phyloP scores from a whole-genome alignment of 2,113 vertebrate genomes.

The Thalassarche chlororhynchos region DNA sequence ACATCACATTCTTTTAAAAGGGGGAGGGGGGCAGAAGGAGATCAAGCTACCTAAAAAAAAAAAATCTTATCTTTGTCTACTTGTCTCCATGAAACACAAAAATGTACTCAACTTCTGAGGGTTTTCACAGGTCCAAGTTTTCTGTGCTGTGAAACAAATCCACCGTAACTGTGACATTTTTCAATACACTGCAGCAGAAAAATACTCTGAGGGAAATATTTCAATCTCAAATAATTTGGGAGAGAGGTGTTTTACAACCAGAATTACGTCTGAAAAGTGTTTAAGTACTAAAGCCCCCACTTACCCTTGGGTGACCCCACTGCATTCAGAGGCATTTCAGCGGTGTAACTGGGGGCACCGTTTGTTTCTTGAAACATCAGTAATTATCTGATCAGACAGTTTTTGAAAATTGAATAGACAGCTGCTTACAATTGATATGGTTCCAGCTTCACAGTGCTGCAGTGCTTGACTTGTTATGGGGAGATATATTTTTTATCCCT shows the following conservation, averaged over 20 bases:
- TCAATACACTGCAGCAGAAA: not conserved
- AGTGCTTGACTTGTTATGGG: not conserved
- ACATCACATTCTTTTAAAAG: not conserved
- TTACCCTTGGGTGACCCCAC: not conserved
- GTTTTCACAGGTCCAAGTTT: not conserved
- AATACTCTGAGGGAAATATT: not conserved
- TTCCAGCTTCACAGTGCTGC: not conserved
- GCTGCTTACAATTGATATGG: not conserved
- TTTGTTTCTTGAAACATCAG: not conserved
- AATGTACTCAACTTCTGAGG: not conserved
- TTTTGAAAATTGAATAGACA: slow-evolving; percentile 21
- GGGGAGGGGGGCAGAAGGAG: fast-evolving
- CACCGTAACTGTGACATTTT: not conserved
- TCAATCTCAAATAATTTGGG: not conserved
- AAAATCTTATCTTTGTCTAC: not conserved
- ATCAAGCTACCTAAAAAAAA: not conserved
- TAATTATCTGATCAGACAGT: not conserved
- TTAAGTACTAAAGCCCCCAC: not conserved
- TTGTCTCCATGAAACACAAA: not conserved
- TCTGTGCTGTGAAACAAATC: not conserved
- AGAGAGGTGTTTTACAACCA: not conserved
- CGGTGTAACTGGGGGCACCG: fast-evolving
- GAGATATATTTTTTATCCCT: not conserved
- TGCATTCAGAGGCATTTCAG: not conserved
- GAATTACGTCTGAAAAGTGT: not conserved